Evolutionary conservation across 2,113 vertebrate genomes (phyloP).

Genomic region (Xiphophorus hellerii): DNA sequence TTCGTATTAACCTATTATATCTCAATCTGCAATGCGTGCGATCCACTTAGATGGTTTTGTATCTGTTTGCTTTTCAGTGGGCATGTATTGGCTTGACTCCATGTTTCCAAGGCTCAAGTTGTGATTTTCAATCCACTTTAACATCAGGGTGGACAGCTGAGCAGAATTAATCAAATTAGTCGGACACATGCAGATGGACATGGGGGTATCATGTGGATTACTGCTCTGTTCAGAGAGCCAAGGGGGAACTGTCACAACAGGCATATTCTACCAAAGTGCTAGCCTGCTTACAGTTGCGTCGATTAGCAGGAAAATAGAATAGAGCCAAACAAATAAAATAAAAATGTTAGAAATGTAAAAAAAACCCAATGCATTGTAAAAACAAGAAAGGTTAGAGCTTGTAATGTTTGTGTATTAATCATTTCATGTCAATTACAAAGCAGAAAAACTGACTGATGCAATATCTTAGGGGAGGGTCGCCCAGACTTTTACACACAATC

Average conservation of each 20-base stretch:
- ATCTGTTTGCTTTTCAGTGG: slow-evolving; percentile 15
- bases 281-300: neutral
- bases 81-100: slow-evolving; percentile 22
- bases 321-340: neutral
- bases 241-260: slow-evolving; percentile 18
- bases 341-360: neutral
- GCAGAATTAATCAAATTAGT: slow-evolving; percentile 41
- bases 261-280: neutral
- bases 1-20: neutral
- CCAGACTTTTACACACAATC: too few species aligned
- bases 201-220: slow-evolving; percentile 44
- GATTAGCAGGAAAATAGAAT: neutral
- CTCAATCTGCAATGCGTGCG: slow-evolving; percentile 3
- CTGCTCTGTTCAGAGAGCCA: slow-evolving; percentile 14
- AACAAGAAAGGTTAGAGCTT: neutral
- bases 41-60: neutral
- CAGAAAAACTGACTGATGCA: neutral
- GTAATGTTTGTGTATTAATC: neutral
- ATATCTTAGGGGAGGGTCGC: too few species aligned
- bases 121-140: slow-evolving; percentile 41
- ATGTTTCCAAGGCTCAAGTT: slow-evolving; percentile 30
- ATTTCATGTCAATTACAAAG: neutral
- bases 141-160: slow-evolving; percentile 29
- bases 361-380: neutral
- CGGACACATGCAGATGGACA: slow-evolving; percentile 45